Evolutionary conservation across 2,797 vertebrate species (phyloP).

Genomic region (Gadopsis bispinosus): DNA sequence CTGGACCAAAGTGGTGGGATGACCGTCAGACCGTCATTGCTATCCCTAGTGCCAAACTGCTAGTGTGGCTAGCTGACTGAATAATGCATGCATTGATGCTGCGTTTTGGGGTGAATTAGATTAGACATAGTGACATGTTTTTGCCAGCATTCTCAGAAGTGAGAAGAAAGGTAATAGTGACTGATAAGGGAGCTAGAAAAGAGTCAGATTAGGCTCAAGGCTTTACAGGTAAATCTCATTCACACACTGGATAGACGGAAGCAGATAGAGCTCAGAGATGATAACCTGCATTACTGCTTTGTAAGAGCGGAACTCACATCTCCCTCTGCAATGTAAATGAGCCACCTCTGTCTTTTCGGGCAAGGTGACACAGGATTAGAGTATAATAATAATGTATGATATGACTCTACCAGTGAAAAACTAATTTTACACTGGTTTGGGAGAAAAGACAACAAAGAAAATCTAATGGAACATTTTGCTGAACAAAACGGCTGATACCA

Average conservation of each 20-base stretch:
- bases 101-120: constrained; percentile 48
- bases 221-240: constrained; percentile 43
- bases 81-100: constrained; percentile 37
- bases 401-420: constrained; percentile 24
- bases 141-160: not conserved
- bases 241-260: constrained; percentile 29
- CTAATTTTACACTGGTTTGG: constrained; percentile 1
- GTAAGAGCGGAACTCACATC: constrained; percentile 24
- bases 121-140: constrained; percentile 15
- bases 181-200: constrained; percentile 28
- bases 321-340: constrained; percentile 44
- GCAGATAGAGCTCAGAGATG: constrained; percentile 31
- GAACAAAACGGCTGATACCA: not conserved
- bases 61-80: constrained; percentile 29
- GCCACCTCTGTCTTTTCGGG: constrained; percentile 42
- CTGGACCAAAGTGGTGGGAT: not conserved
- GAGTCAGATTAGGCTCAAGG: constrained; percentile 4
- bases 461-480: constrained; percentile 4
- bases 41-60: not conserved
- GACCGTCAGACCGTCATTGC: not conserved
- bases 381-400: constrained; percentile 33
- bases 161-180: constrained; percentile 23
- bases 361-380: constrained; percentile 48
- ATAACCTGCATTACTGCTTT: constrained; percentile 37
- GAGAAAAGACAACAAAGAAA: constrained; percentile 14